phyloP scores from a whole-genome alignment of 2,113 vertebrate genomes.

The Hemiscyllium ocellatum region DNA sequence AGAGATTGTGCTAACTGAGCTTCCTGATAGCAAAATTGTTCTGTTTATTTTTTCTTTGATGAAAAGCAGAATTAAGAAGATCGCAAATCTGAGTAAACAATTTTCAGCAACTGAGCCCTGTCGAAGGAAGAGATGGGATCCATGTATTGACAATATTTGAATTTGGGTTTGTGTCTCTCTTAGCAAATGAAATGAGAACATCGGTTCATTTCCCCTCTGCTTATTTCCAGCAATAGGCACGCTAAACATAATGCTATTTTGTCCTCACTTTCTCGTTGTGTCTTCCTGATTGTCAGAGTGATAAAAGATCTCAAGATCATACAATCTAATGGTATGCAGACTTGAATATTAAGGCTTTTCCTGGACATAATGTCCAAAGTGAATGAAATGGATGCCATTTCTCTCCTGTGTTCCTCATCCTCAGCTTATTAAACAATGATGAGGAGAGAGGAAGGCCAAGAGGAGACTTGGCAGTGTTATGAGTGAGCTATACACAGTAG shows the following conservation, averaged over 20 bases:
- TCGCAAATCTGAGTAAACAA: not conserved
- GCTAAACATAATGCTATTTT: constrained; percentile 37
- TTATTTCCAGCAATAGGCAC: not conserved
- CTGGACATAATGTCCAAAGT: not conserved
- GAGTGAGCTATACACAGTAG: too few species aligned
- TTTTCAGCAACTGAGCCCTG: not conserved
- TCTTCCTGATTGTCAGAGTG: not conserved
- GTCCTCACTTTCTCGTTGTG: constrained; percentile 5
- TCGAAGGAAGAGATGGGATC: not conserved
- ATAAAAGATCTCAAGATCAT: not conserved
- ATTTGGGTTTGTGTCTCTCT: not conserved
- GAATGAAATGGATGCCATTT: not conserved
- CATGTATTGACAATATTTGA: not conserved
- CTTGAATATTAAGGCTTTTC: not conserved
- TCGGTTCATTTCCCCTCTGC: not conserved
- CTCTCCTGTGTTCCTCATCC: not conserved
- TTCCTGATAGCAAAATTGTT: not conserved
- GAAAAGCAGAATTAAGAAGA: not conserved
- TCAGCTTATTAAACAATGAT: not conserved
- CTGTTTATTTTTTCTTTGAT: not conserved
- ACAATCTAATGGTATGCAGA: not conserved
- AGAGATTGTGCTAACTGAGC: not conserved
- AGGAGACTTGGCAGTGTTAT: too few species aligned
- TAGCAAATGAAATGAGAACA: not conserved
- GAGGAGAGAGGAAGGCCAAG: too few species aligned